Conservation (phyloP, 2,113 vertebrate species). For the Bubo bubo region DNA sequence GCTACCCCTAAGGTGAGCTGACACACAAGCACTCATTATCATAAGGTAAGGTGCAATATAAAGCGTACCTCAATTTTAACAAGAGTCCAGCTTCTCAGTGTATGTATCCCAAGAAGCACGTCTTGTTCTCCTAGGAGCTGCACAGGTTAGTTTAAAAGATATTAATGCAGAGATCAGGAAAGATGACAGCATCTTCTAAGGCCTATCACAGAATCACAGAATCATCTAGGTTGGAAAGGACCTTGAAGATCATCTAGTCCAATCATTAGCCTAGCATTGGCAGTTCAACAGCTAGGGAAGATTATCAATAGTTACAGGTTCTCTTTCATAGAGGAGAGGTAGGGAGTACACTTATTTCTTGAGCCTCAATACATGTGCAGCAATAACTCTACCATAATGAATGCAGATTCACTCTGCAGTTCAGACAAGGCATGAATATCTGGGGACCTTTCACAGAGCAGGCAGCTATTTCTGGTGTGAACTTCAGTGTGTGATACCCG, state of each 20-base stretch:
- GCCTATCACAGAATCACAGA: too few relatives aligned
- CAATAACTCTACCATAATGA: neutral
- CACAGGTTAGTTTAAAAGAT: neutral
- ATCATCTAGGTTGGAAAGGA: too few relatives aligned
- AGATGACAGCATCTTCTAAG: neutral
- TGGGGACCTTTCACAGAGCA: too few relatives aligned
- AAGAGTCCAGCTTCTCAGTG: neutral
- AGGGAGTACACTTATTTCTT: neutral
- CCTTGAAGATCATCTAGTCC: too few relatives aligned
- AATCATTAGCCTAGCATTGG: too few relatives aligned
- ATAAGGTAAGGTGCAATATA: neutral
- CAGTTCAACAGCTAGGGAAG: neutral
- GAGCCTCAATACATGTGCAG: accelerated
- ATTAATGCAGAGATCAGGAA: neutral
- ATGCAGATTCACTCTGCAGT: too few relatives aligned
- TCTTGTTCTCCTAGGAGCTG: neutral
- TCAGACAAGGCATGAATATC: neutral
- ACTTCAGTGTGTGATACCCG: neutral
- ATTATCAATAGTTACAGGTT: neutral
- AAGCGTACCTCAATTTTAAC: neutral
- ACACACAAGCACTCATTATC: neutral
- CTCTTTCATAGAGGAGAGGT: neutral
- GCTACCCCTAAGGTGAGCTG: neutral
- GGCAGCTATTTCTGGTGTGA: neutral
- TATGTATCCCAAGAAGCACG: neutral